phyloP scores from a whole-genome alignment of 2,888 invertebrate genomes.

The Dasysyrphus albostriatus region DNA sequence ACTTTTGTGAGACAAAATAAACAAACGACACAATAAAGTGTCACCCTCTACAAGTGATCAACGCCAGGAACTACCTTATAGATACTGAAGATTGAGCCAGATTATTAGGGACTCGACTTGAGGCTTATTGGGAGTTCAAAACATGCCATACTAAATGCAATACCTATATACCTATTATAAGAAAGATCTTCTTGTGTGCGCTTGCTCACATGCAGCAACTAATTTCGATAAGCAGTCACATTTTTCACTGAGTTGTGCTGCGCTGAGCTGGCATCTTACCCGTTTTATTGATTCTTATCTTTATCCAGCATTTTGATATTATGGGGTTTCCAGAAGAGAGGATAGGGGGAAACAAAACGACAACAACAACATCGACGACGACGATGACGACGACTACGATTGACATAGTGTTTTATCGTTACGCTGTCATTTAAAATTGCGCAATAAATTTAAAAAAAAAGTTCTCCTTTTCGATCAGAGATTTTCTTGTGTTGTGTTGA shows the following conservation, averaged over 20 bases:
- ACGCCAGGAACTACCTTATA: constrained; percentile 36
- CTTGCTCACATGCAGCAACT: constrained; percentile 57
- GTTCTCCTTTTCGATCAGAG: constrained; percentile 34
- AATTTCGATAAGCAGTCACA: constrained; percentile 71
- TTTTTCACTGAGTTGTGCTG: constrained; percentile 50
- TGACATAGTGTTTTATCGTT: constrained; percentile 51
- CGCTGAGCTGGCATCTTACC: constrained; percentile 42
- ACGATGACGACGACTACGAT: too few relatives aligned
- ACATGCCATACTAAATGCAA: background rate
- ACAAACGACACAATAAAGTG: constrained; percentile 64
- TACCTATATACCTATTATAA: too few relatives aligned
- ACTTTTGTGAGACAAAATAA: constrained; percentile 35
- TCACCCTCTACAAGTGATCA: constrained; percentile 67
- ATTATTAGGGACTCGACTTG: background rate
- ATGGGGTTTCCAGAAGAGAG: constrained; percentile 22
- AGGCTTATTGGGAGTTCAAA: background rate
- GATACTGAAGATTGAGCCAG: background rate
- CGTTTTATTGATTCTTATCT: constrained; percentile 65
- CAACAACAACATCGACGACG: constrained; percentile 9
- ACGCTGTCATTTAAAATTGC: constrained; percentile 54
- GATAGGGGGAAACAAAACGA: constrained; percentile 5
- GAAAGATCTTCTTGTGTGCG: constrained; percentile 59
- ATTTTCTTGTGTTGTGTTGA: constrained; percentile 26
- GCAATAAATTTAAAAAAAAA: constrained; percentile 54
- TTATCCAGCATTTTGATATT: constrained; percentile 43